Conservation (phyloP, 2,113 vertebrate species). For the Zosterops lateralis region DNA sequence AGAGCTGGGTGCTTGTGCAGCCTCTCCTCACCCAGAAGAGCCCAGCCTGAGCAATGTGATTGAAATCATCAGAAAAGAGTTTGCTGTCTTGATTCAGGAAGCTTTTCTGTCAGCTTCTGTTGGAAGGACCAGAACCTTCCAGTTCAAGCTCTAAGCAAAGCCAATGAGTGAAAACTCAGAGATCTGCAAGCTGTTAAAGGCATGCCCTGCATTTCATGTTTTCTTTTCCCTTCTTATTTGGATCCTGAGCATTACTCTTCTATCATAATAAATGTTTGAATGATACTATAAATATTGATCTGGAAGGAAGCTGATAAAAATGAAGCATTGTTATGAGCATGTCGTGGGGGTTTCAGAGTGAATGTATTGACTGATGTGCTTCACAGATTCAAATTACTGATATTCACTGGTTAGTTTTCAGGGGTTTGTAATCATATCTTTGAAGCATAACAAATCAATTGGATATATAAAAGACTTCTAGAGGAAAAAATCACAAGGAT, state of each 20-base stretch:
- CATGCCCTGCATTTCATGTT: not conserved
- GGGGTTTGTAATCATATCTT: conserved; percentile 58
- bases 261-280: conserved; percentile 51
- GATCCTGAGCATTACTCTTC: not conserved
- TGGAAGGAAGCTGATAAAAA: conserved; percentile 63
- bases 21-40: not conserved
- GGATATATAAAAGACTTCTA: conserved; percentile 13
- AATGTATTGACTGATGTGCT: conserved; percentile 70
- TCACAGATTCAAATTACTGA: conserved; percentile 73
- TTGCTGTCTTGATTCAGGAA: not conserved
- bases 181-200: not conserved
- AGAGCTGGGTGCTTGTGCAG: not conserved
- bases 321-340: conserved; percentile 49
- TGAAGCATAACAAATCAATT: conserved; percentile 55
- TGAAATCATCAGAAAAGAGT: not conserved
- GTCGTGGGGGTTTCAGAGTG: conserved; percentile 48
- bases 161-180: not conserved
- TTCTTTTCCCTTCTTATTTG: not conserved
- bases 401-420: conserved; percentile 62
- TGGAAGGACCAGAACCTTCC: not conserved
- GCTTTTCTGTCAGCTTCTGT: not conserved
- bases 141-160: not conserved
- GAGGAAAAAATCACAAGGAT: not conserved
- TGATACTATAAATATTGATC: conserved; percentile 73
- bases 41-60: not conserved